These are phyloP conservation scores for Synanthedon myopaeformis DNA, from an alignment of 2,888 invertebrate species.

Conservation along the genomic window DNA sequence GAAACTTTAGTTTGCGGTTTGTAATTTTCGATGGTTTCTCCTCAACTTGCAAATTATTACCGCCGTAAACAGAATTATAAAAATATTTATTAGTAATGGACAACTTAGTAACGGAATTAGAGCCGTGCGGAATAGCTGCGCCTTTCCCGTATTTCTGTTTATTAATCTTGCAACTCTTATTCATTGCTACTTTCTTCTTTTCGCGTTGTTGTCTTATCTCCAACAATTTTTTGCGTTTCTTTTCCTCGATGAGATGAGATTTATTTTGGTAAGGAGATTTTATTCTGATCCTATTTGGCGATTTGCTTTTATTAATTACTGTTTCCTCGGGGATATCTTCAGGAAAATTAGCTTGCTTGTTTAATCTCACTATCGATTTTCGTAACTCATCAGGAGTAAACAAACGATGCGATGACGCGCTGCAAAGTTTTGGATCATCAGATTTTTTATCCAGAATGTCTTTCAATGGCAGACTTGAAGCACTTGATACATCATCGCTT, in stretches of 20 bases:
- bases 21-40: conserved; percentile 13
- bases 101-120: conserved; percentile 53
- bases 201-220: conserved; percentile 53
- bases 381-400: conserved; percentile 25
- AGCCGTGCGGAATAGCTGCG: conserved; percentile 34
- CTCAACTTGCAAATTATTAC: conserved; percentile 23
- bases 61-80: conserved; percentile 59
- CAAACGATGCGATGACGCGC: background rate
- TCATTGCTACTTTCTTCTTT: conserved; percentile 39
- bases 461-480: background rate
- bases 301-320: conserved; percentile 27
- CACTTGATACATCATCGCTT: background rate
- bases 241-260: conserved; percentile 43
- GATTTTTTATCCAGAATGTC: background rate
- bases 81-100: conserved; percentile 60
- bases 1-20: conserved; percentile 14
- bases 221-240: conserved; percentile 43
- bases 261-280: conserved; percentile 61
- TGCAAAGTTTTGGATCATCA: background rate
- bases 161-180: conserved; percentile 37
- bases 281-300: conserved; percentile 34
- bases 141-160: conserved; percentile 39
- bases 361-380: conserved; percentile 31
- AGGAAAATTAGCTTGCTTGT: conserved; percentile 25
- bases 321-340: conserved; percentile 37